Evolutionary conservation across 2,888 invertebrate genomes (phyloP).

Genomic region (Macropis europaea): DNA sequence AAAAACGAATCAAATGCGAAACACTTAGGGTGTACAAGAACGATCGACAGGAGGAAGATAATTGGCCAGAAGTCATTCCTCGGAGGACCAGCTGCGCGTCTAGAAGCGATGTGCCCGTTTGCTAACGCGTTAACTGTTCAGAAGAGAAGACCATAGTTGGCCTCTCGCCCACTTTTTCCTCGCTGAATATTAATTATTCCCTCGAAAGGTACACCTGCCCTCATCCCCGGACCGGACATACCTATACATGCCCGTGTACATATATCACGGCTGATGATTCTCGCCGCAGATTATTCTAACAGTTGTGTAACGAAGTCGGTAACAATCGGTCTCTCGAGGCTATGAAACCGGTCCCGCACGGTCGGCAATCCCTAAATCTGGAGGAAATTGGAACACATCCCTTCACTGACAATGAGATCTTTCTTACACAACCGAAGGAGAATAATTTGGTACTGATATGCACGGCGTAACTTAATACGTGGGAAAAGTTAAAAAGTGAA

Average conservation of each 20-base stretch:
- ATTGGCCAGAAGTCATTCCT: constrained; percentile 42
- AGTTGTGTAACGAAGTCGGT: constrained; percentile 54
- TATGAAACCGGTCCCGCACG: constrained; percentile 28
- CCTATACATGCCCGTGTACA: constrained; percentile 36
- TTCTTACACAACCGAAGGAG: too few relatives aligned
- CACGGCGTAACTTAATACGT: too few relatives aligned
- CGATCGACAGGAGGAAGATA: constrained; percentile 42
- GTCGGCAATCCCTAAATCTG: constrained; percentile 1
- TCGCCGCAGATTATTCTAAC: constrained; percentile 59
- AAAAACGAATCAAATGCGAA: constrained; percentile 37
- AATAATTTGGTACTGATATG: too few relatives aligned
- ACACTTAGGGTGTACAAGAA: constrained; percentile 44
- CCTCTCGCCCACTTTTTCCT: constrained; percentile 61
- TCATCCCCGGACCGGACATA: constrained; percentile 49
- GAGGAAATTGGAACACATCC: not conserved
- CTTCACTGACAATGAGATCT: too few relatives aligned
- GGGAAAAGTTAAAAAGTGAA: too few relatives aligned
- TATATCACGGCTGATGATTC: constrained; percentile 57
- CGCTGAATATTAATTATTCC: constrained; percentile 75
- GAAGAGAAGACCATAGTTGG: constrained; percentile 53
- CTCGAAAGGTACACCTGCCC: constrained; percentile 69
- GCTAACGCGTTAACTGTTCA: constrained; percentile 70
- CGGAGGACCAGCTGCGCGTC: constrained; percentile 57
- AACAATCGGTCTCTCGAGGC: constrained; percentile 54
- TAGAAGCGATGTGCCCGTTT: constrained; percentile 50